These are phyloP conservation scores for Serripes groenlandicus DNA, from an alignment of 2,888 invertebrate species.

Conservation along the genomic window DNA sequence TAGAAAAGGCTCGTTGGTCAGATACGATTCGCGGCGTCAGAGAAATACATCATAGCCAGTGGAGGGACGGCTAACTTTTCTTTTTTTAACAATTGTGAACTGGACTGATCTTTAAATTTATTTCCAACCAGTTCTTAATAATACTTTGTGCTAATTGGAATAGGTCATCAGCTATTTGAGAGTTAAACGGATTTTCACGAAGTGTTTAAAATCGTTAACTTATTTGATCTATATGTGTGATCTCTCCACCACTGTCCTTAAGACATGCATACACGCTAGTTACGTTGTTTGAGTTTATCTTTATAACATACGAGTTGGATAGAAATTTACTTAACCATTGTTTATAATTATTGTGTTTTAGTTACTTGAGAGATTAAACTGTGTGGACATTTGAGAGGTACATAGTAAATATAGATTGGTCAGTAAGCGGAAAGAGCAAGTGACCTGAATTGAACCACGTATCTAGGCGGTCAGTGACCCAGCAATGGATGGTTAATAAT, in stretches of 20 bases:
- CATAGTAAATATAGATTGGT: slow-evolving; percentile 48
- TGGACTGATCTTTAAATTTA: neutral
- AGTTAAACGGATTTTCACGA: slow-evolving; percentile 43
- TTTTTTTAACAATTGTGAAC: slow-evolving; percentile 2
- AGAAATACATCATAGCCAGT: slow-evolving; percentile 68
- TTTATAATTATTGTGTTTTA: neutral
- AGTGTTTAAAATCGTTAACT: slow-evolving; percentile 44
- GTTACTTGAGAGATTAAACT: neutral
- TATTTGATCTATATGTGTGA: slow-evolving; percentile 25
- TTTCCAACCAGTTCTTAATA: slow-evolving; percentile 8
- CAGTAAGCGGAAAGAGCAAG: slow-evolving; percentile 49
- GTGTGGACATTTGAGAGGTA: slow-evolving; percentile 33
- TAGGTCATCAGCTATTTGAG: slow-evolving; percentile 57
- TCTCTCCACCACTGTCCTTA: slow-evolving; percentile 10
- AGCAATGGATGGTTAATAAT: slow-evolving; percentile 36
- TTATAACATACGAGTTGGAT: slow-evolving; percentile 1
- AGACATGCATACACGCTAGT: slow-evolving; percentile 19
- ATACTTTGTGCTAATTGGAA: slow-evolving; percentile 47
- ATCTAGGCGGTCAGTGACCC: slow-evolving; percentile 62
- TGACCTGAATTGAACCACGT: slow-evolving; percentile 57
- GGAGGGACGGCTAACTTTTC: slow-evolving; percentile 55
- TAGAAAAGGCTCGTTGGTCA: slow-evolving; percentile 67
- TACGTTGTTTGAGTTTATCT: slow-evolving; percentile 9
- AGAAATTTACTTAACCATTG: neutral
- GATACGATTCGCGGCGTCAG: slow-evolving; percentile 60